Conservation (phyloP, 1,140 invertebrate species). For the Solen grandis region DNA sequence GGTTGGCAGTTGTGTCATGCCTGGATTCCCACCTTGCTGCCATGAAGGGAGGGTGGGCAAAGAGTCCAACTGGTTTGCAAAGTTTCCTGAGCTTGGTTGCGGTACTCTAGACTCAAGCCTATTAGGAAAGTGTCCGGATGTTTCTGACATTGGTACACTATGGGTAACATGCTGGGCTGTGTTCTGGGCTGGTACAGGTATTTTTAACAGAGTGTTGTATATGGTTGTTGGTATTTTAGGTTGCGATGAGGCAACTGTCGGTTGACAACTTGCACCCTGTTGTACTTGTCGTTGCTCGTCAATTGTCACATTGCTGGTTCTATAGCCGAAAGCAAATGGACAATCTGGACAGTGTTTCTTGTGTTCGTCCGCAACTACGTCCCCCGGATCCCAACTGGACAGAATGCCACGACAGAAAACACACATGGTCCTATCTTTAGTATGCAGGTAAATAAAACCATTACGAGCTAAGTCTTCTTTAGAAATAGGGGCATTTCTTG, state of each 20-base stretch:
- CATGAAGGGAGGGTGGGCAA: slow-evolving; percentile 5
- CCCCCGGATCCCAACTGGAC: slow-evolving; percentile 87
- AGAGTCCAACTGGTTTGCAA: neutral
- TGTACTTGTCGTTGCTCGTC: neutral
- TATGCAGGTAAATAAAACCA: slow-evolving; percentile 87
- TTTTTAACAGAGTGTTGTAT: slow-evolving; percentile 30
- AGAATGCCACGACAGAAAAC: slow-evolving; percentile 90
- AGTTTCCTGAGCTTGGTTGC: neutral
- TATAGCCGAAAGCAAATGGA: slow-evolving; percentile 85
- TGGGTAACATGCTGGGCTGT: neutral
- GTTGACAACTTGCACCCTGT: neutral
- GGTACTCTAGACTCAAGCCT: neutral
- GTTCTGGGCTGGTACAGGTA: slow-evolving; percentile 12
- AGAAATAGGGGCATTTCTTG: slow-evolving; percentile 85
- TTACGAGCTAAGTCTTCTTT: slow-evolving; percentile 89
- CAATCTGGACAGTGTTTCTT: slow-evolving; percentile 87
- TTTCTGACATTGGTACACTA: neutral
- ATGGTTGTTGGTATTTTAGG: neutral
- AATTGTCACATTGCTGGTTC: slow-evolving; percentile 33
- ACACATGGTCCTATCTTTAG: slow-evolving; percentile 88
- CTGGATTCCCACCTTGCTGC: slow-evolving; percentile 2
- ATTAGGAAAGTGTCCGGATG: neutral
- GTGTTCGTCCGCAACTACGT: slow-evolving; percentile 90
- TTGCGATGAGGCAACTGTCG: neutral
- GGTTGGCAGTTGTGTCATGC: slow-evolving; percentile 32